phyloP scores from a whole-genome alignment of 2,797 vertebrate species.

The Decapterus maruadsi region DNA sequence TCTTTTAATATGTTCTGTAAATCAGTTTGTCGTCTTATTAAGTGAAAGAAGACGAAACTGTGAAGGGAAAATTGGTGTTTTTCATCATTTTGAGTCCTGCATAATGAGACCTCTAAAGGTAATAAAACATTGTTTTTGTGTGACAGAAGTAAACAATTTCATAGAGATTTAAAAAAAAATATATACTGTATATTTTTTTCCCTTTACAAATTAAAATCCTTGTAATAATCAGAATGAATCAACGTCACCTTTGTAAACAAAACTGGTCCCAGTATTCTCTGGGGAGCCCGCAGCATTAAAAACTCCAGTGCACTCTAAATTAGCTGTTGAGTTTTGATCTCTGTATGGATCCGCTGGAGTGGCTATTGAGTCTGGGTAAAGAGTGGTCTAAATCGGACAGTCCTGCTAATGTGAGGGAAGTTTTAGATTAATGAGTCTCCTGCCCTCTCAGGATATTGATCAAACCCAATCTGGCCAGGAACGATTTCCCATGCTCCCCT shows the following conservation, averaged over 20 bases:
- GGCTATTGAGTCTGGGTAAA: conserved; percentile 60
- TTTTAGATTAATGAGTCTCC: conserved; percentile 79
- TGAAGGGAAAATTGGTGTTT: neutral
- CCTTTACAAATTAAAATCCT: conserved; percentile 13
- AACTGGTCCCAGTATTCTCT: conserved; percentile 34
- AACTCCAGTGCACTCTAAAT: conserved; percentile 43
- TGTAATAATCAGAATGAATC: conserved; percentile 35
- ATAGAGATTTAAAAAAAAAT: neutral
- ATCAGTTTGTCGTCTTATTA: neutral
- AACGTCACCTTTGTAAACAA: conserved; percentile 27
- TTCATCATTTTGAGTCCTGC: neutral
- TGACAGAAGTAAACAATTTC: neutral
- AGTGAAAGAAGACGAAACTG: neutral
- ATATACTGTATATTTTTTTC: no score
- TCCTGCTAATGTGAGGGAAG: conserved; percentile 72
- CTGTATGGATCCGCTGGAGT: conserved; percentile 59
- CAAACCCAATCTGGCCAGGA: conserved; percentile 73
- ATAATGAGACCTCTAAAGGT: neutral
- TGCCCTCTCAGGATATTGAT: conserved; percentile 81
- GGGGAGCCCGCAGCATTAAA: conserved; percentile 23
- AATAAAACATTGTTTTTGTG: neutral
- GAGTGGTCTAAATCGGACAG: conserved; percentile 63
- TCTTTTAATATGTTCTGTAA: neutral
- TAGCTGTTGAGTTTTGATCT: conserved; percentile 56
- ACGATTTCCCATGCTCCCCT: conserved; percentile 66